Evolutionary conservation across 2,888 invertebrate species (phyloP), one percentile per base, ranked within the genome.

Genomic region (Plemyria rubiginata): DNA sequence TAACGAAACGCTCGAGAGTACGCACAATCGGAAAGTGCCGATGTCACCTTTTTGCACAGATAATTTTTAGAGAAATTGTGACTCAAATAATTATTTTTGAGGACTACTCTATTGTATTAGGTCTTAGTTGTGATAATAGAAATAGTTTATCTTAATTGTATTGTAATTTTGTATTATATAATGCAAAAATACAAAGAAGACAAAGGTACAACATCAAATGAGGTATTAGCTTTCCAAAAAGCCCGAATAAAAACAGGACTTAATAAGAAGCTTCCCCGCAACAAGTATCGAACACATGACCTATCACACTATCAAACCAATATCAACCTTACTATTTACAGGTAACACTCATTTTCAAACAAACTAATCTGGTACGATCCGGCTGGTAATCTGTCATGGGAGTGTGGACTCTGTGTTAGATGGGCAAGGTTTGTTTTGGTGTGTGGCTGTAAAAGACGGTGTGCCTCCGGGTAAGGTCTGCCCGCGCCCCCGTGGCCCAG

Each of bases 401-500:
- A 65, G 46, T 54, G 28, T 58, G 16, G 50, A 54, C 60, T 50
- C 51, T 57, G 49, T 13, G 29, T 32, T 36, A 7, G 43, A 36
- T 36, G 57, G 11, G 4, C n/a, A 60, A 36, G 66, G 71, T 65
- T 63, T 61, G 54, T 41, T 58, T 55, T 69, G 41, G 57, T 53
- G 9, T 55, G 60, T 55, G 60, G 54, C 49, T 56, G 53, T 54
- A 54, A 57, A 54, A 62, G 65, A 60, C 60, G 63, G 68, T 54
- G 60, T 61, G 56, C 49, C 41, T 50, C 55, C 11, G 60, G 54
- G 45, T 64, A 60, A 62, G 76, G 72, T 71, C 70, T 48, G 73
- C 68, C 67, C 55, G 72, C 67, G 73, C 72, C 71, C 73, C 73
- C 62, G 76, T 79, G 80, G 68, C 80, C 81, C 76, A 81, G 81